Conservation (phyloP, 2,797 vertebrate genomes). For the Falco novaeseelandiae region DNA sequence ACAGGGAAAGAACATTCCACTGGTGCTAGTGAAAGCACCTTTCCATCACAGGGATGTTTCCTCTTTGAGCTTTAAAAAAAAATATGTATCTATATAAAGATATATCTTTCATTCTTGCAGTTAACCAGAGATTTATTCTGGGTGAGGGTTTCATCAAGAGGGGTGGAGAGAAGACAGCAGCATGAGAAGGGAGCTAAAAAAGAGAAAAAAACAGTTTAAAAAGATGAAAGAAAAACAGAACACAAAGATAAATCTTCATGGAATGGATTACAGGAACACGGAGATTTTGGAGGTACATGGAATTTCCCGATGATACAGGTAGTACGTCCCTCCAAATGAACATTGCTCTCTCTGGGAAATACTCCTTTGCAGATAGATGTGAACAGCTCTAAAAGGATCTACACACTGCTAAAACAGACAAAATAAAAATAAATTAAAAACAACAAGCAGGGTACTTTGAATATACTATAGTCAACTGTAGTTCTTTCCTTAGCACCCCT, state of each 20-base stretch:
- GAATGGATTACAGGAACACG: background rate
- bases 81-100: background rate
- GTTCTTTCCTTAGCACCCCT: background rate
- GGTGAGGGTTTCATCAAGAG: background rate
- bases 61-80: background rate
- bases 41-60: background rate
- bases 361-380: background rate
- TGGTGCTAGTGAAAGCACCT: background rate
- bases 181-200: background rate
- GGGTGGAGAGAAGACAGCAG: background rate
- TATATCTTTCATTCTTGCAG: background rate
- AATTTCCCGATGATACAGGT: background rate
- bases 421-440: background rate
- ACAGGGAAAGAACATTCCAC: background rate
- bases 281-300: background rate
- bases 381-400: background rate
- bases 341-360: background rate
- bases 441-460: background rate
- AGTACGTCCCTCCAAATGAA: background rate
- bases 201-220: conserved; percentile 48
- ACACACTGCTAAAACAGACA: background rate
- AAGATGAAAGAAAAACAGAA: background rate
- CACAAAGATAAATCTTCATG: background rate
- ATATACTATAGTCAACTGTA: background rate
- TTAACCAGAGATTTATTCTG: background rate